These are phyloP conservation scores for Pygoscelis antarcticus DNA, from an alignment of 2,113 vertebrate genomes.

Conservation along the genomic window DNA sequence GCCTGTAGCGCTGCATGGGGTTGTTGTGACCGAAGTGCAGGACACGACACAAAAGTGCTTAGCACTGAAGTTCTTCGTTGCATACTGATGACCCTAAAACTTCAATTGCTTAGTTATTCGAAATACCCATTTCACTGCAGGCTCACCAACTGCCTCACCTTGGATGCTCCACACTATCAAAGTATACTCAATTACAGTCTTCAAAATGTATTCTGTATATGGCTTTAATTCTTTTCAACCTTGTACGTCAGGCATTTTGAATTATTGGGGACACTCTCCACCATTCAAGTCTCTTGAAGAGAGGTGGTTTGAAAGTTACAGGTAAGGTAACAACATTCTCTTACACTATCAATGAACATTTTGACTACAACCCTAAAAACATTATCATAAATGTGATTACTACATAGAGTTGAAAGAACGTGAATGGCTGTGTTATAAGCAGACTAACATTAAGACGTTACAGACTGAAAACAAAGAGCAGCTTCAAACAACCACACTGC, in stretches of 20 bases:
- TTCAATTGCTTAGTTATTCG: background rate
- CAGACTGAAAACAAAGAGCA: conserved; percentile 44
- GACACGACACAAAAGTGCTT: background rate
- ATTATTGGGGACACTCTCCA: background rate
- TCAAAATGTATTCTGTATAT: background rate
- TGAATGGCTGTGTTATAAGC: background rate
- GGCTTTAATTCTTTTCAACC: background rate
- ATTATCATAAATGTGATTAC: conserved; percentile 19
- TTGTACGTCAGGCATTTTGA: background rate
- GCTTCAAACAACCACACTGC: conserved; percentile 36
- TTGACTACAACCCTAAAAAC: background rate
- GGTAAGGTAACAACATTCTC: background rate
- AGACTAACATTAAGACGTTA: conserved; percentile 14
- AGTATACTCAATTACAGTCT: background rate
- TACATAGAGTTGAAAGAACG: background rate
- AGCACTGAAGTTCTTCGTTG: background rate
- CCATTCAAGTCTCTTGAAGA: background rate
- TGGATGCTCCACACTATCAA: background rate
- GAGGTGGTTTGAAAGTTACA: background rate
- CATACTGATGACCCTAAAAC: background rate
- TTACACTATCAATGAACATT: background rate
- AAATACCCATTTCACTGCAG: background rate
- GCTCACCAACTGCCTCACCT: background rate
- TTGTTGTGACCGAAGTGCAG: no score
- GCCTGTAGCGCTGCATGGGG: no score